Base-by-base conservation (phyloP, 2,888 invertebrate genomes). In the Seira musarum region DNA sequence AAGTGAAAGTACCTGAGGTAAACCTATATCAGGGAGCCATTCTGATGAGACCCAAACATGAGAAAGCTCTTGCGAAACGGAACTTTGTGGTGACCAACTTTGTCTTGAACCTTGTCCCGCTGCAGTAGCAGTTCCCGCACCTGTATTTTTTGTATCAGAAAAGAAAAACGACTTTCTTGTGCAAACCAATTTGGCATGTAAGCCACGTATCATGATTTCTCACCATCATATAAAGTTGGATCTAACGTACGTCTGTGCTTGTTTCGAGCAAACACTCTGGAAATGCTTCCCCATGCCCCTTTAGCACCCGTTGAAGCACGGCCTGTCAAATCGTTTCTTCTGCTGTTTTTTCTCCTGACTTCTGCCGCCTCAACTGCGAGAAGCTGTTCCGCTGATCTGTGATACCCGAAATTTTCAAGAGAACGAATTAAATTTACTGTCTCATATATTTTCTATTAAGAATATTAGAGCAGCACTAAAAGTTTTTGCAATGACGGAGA, bases 31-130 rank as follows among this genome's bases (percentile, higher is more conserved):
- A 0, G 96, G 95, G 86, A 98, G 90, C 96, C 97, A 97, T 88
- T 96, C 96, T 69, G 95, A 94, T 30, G 96, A 94, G 40, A 97
- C 96, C 97, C 97, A 98, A 19, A 95, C 95, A 89, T 97, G 96
- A 67, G 94, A 94, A 82, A 97, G 91, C 88, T 95, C 94, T 60
- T 83, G 85, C 35, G 85, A 83, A 40, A 85, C 85, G 24, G 86
- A 85, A 70, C 85, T 84, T 78, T 87, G 87, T 10, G 87, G 86
- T 1, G 87, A 87, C 87, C 87, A 87, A 75, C 87, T 87, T 57
- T 85, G 82, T 57, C 87, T 81, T 64, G 86, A 85, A 65, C 85
- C 83, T 72, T 72, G 80, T 46, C 63, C 72, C 35, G 79, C 60
- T 6, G 77, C 83, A 79, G 24, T 19, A 68, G 69, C 66, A 24